Conservation (phyloP, 2,888 invertebrate genomes). For the Actias luna region DNA sequence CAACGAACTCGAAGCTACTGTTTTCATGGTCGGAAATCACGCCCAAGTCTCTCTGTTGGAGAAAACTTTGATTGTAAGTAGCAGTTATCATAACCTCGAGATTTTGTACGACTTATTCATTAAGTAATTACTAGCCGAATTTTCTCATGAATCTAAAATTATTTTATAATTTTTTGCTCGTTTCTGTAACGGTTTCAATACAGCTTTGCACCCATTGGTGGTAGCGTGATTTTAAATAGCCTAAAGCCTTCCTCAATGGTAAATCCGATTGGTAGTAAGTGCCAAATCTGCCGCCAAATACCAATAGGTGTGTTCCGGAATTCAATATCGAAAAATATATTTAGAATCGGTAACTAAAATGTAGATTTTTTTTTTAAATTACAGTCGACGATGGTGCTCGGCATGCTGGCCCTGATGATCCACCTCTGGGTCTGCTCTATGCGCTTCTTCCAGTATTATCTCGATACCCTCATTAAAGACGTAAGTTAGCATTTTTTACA, state of each 20-base stretch:
- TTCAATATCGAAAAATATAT: too few relatives aligned
- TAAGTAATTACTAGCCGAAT: too few relatives aligned
- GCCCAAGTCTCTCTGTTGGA: conserved; percentile 56
- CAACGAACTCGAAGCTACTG: conserved; percentile 65
- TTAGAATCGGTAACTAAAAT: too few relatives aligned
- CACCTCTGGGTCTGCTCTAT: conserved; percentile 75
- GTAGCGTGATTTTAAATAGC: too few relatives aligned
- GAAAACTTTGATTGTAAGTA: conserved; percentile 61
- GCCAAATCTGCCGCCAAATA: too few relatives aligned
- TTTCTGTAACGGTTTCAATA: too few relatives aligned
- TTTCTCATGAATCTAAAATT: too few relatives aligned
- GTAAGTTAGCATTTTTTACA: conserved; percentile 49
- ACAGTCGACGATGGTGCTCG: conserved; percentile 70
- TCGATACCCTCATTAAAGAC: conserved; percentile 71
- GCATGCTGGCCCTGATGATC: conserved; percentile 73
- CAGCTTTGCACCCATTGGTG: too few relatives aligned
- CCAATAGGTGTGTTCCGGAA: too few relatives aligned
- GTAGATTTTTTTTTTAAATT: conserved; percentile 21
- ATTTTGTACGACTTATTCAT: background rate
- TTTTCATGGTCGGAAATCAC: conserved; percentile 57
- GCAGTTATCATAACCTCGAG: background rate
- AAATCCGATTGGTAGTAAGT: too few relatives aligned
- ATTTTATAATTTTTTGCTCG: too few relatives aligned
- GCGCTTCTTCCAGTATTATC: conserved; percentile 75
- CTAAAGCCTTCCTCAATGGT: too few relatives aligned